Evolutionary conservation across 2,888 invertebrate species (phyloP), one percentile per base, ranked within the genome.

Genomic region (Dermolepida albohirtum): DNA sequence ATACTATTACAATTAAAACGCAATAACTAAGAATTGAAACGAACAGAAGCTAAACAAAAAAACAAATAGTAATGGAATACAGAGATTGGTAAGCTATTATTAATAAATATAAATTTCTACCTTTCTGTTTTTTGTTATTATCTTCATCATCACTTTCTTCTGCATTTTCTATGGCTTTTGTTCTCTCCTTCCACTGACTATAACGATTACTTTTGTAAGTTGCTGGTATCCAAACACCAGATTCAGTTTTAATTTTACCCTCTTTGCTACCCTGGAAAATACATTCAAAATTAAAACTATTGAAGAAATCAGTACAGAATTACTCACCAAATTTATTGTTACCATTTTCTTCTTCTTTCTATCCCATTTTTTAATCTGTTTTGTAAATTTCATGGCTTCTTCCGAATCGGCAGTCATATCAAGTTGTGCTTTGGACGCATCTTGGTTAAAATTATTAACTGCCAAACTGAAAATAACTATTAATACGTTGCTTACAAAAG

Each of bases 281-380:
- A 62, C 17, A 44, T 50, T 44, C 22, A 17, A 52, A 49, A 27
- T 0, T 17, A 16, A 29, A 62, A 65, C 5, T 4, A 29, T 17
- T 62, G 22, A n/a, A 12, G 1, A 5, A 17, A n/a, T 12, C 27
- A 11, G 1, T 27, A 0, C 22, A 22, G 4, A 57, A n/a, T 49
- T 71, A 77, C 85, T 75, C 81, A 91, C 91, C 70, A 86, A 86
- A 71, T 88, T 87, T 0, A 88, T 87, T 27, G 89, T 87, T 39
- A 98, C 91, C 91, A 96, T 97, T 85, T 95, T 97, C 88, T 98
- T 98, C 83, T 94, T 92, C 81, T 96, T 96, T 55, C 96, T 88
- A 85, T 98, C 98, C 98, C 98, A 97, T 79, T 90, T 91, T 79
- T 90, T 89, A 74, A 89, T 82, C 71, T 89, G 88, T 1, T 86